Percentiles rank a stretch among this genome's conserved stretches.
Evolutionary conservation across 1,140 invertebrate species (phyloP).

Genomic region (Orius insidiosus): DNA sequence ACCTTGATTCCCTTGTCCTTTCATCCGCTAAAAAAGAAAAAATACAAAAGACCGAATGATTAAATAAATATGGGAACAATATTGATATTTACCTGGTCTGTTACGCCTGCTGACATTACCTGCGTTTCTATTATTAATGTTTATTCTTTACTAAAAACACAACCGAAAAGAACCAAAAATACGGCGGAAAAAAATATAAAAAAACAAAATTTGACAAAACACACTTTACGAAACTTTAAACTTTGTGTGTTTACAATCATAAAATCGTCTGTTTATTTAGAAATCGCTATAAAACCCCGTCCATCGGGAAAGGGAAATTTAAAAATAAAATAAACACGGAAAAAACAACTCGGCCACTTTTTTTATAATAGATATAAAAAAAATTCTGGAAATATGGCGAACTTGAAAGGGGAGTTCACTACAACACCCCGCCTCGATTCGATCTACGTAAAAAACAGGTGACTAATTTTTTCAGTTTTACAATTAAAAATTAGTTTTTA

Average conservation of each 20-base stretch:
- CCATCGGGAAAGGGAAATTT: constrained; percentile 12
- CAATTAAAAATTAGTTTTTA: neutral
- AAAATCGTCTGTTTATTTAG: constrained; percentile 3
- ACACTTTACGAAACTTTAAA: constrained; percentile 1
- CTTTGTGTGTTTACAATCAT: neutral
- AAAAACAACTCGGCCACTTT: too few relatives aligned
- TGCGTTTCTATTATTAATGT: constrained; percentile 17
- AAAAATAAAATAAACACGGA: constrained; percentile 12
- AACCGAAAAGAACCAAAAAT: constrained; percentile 4
- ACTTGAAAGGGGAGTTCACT: neutral
- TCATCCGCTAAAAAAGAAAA: constrained; percentile 53
- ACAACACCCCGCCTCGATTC: neutral
- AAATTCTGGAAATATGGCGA: constrained; percentile 6
- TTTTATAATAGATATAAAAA: too few relatives aligned
- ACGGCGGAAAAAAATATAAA: neutral
- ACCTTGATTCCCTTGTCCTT: constrained; percentile 74
- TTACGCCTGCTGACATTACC: constrained; percentile 30
- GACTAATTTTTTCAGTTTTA: neutral
- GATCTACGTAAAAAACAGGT: neutral
- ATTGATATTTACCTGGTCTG: constrained; percentile 25
- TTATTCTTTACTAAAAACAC: neutral
- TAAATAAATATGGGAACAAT: neutral
- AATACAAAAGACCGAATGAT: constrained; percentile 4
- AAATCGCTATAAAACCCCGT: constrained; percentile 5
- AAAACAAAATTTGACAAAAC: constrained; percentile 5